Base-by-base conservation (phyloP, 2,888 invertebrate genomes). In the Piscicola geometra region DNA sequence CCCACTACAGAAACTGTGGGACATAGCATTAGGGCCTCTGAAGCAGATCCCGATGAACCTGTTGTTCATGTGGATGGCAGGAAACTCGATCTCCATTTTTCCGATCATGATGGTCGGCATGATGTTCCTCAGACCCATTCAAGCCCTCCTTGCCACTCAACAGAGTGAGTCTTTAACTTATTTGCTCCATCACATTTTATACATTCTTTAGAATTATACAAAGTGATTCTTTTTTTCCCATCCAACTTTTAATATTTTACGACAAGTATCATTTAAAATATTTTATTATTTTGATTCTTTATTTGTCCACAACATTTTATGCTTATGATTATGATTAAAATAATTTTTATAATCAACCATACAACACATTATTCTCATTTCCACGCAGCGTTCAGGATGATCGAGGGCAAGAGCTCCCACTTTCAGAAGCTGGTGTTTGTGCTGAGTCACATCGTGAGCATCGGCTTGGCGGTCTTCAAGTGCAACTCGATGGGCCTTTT, bases 51-150 rank as follows among this genome's bases (percentile, higher is more conserved):
- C 97, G 0, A 99, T 99, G 99, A 99, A 99, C 86, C 88, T 99
- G 78, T 95, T 99, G 85, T 94, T 99, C 77, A 97, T 99, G 95
- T 99, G 98, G 86, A 99, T 99, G 99, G 95, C 98, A 75, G 98
- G 98, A 28, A 97, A 94, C 86, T 95, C 97, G 0, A 97, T 99
- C 82, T 98, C 97, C 0, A 98, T 99, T 82, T 98, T 99, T 83
- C 99, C 99, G 0, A 99, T 99, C 70, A 99, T 99, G 99, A 99
- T 99, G 99, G 96, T 99, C 12, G 97, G 96, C 66, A 99, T 99
- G 99, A 89, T 99, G 87, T 91, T 98, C 81, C 92, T 98, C 82
- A 88, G 97, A 78, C 98, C 98, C 1, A 90, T 98, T 35, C 97
- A 98, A 87, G 96, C 98, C 1, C 88, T 99, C 76, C 93, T 98